phyloP scores from a whole-genome alignment of 2,888 invertebrate genomes.

The Pandemis corylana region DNA sequence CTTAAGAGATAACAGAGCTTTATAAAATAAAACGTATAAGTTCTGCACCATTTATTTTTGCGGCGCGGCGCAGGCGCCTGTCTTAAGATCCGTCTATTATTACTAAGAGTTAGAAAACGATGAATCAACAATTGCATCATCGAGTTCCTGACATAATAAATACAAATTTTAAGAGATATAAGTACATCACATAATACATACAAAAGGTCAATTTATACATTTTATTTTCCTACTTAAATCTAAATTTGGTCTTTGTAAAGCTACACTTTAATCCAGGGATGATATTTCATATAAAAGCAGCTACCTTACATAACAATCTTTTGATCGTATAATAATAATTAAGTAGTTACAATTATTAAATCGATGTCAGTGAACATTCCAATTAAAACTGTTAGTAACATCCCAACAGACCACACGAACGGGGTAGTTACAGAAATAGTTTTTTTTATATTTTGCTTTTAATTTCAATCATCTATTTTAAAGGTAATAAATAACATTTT shows the following conservation, averaged over 20 bases:
- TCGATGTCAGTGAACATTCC: conserved; percentile 29
- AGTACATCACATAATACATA: conserved; percentile 4
- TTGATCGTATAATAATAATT: neutral
- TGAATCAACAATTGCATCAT: conserved; percentile 16
- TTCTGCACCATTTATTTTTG: conserved; percentile 46
- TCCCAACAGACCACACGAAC: neutral
- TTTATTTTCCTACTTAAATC: conserved; percentile 37
- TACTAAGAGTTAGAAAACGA: conserved; percentile 57
- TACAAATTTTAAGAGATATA: conserved; percentile 24
- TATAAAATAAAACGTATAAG: conserved; percentile 51
- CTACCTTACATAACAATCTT: conserved; percentile 11
- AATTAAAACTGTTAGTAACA: neutral
- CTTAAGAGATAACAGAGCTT: conserved; percentile 63
- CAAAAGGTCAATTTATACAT: conserved; percentile 34
- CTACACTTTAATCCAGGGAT: conserved; percentile 33
- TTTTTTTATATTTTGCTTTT: neutral
- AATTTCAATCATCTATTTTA: neutral
- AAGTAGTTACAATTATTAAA: conserved; percentile 3
- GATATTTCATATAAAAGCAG: conserved; percentile 18
- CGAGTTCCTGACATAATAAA: conserved; percentile 2
- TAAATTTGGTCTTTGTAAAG: conserved; percentile 60
- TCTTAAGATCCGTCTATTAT: conserved; percentile 81
- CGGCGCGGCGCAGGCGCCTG: conserved; percentile 60
- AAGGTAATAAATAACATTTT: neutral
- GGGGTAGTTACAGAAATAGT: neutral